A percentile compares a stretch with the other conserved stretches of the same genome.
phyloP scores from a whole-genome alignment of 2,888 invertebrate genomes.

The Drosophila fulvimacula region DNA sequence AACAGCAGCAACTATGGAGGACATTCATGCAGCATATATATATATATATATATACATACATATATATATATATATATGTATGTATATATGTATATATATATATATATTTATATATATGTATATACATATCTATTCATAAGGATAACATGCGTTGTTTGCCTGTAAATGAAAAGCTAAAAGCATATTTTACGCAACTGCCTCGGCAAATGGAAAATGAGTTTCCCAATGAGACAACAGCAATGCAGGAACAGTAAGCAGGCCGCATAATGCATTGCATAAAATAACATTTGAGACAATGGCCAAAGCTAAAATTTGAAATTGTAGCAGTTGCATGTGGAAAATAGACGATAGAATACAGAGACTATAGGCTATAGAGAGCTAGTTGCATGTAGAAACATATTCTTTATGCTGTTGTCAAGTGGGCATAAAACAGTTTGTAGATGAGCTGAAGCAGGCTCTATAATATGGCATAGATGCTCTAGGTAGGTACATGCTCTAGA shows the following conservation, averaged over 20 bases:
- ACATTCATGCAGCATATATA: not conserved
- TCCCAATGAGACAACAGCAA: slow-evolving; percentile 11
- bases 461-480: no score
- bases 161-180: slow-evolving; percentile 33
- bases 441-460: not conserved
- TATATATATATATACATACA: no score
- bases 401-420: not conserved
- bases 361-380: not conserved
- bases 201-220: slow-evolving; percentile 16
- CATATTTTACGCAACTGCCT: slow-evolving; percentile 31
- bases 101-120: slow-evolving; percentile 11
- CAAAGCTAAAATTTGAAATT: slow-evolving; percentile 2
- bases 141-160: slow-evolving; percentile 14
- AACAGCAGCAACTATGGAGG: not conserved
- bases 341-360: no score
- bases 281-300: slow-evolving; percentile 21
- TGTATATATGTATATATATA: not conserved
- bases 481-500: not conserved
- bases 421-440: not conserved
- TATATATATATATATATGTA: no score
- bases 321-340: not conserved
- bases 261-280: slow-evolving; percentile 23
- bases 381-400: not conserved
- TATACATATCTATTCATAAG: slow-evolving; percentile 16
- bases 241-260: not conserved